phyloP scores from a whole-genome alignment of 2,797 vertebrate genomes.

The Gallirallus australis region DNA sequence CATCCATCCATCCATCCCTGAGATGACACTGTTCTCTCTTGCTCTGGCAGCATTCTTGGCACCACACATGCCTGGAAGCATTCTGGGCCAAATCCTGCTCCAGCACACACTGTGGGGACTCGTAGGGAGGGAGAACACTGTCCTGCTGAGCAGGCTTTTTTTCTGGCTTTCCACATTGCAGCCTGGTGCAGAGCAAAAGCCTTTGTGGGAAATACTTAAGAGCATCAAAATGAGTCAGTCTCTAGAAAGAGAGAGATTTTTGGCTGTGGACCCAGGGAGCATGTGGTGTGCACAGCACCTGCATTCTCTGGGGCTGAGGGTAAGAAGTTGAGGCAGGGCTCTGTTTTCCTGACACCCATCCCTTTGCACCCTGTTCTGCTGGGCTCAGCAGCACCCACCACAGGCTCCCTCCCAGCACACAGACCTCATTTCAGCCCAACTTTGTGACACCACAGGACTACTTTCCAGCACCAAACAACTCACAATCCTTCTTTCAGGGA shows the following conservation, averaged over 20 bases:
- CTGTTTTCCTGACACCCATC: not conserved
- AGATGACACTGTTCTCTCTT: fast-evolving
- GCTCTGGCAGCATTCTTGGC: not conserved
- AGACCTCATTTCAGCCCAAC: not conserved
- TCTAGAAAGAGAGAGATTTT: not conserved
- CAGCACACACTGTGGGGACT: fast-evolving
- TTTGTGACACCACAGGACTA: not conserved
- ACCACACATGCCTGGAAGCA: fast-evolving
- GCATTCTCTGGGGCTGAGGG: not conserved
- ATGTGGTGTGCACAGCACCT: not conserved
- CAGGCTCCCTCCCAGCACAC: fast-evolving
- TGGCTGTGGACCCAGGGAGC: not conserved
- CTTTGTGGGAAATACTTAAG: fast-evolving
- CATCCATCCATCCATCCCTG: not conserved
- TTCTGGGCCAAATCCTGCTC: not conserved
- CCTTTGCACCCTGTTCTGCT: not conserved
- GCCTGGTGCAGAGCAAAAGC: not conserved
- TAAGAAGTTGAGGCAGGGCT: not conserved
- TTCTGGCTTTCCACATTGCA: not conserved
- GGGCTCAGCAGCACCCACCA: not conserved
- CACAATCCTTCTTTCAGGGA: not conserved
- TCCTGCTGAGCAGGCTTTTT: fast-evolving
- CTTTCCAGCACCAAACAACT: not conserved
- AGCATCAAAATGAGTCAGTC: not conserved
- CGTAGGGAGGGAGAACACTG: fast-evolving